These are phyloP conservation scores for Eupeodes luniger DNA, from an alignment of 2,888 invertebrate species.

Conservation along the genomic window DNA sequence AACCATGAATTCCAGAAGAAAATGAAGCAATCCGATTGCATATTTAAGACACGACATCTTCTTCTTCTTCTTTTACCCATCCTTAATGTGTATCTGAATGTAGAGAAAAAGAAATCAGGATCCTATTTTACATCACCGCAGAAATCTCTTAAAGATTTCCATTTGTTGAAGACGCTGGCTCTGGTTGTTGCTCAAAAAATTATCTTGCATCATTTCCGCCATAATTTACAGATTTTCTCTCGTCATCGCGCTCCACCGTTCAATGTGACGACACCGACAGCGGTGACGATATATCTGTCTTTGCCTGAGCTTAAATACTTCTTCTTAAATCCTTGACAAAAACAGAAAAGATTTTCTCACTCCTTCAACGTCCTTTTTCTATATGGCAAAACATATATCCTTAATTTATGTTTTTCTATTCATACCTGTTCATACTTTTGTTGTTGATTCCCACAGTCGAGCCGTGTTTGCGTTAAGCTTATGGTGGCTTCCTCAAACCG, in stretches of 20 bases:
- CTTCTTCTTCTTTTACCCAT: neutral
- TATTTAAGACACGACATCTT: conserved; percentile 16
- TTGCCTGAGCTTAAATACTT: neutral
- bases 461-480: conserved; percentile 16
- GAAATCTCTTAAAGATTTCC: conserved; percentile 17
- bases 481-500: neutral
- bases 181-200: conserved; percentile 45
- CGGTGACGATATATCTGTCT: neutral
- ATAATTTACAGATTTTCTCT: conserved; percentile 41
- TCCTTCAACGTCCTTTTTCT: neutral
- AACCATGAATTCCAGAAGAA: neutral
- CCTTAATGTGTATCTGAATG: neutral
- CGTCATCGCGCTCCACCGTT: conserved; percentile 18
- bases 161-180: conserved; percentile 21
- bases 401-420: conserved; percentile 55
- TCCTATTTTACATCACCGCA: neutral
- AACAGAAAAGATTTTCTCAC: conserved; percentile 38
- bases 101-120: neutral
- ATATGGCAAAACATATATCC: conserved; percentile 27
- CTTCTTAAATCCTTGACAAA: conserved; percentile 21
- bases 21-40: conserved; percentile 26
- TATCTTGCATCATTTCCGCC: conserved; percentile 60
- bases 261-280: neutral
- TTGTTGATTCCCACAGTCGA: neutral
- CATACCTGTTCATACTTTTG: conserved; percentile 11